A percentile compares a stretch with the other conserved stretches of the same genome.
Evolutionary conservation across 1,140 invertebrate species (phyloP).

Genomic region (Samia ricini): DNA sequence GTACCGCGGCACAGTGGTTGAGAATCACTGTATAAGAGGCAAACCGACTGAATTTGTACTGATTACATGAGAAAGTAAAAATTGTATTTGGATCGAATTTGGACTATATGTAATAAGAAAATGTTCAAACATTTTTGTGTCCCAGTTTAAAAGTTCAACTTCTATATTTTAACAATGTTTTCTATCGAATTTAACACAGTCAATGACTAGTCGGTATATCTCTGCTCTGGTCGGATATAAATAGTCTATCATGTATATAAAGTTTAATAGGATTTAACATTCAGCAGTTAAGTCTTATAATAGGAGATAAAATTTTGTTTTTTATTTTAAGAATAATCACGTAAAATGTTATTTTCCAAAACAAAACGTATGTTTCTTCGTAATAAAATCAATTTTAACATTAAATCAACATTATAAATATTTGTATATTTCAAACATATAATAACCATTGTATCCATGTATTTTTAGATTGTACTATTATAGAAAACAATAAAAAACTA

Average conservation of each 20-base stretch:
- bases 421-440: constrained; percentile 64
- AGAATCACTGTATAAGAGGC: no score
- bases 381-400: constrained; percentile 67
- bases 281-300: neutral
- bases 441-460: constrained; percentile 44
- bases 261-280: neutral
- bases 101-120: no score
- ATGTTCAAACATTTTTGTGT: no score
- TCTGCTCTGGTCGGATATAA: neutral
- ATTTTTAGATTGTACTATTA: constrained; percentile 27
- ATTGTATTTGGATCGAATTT: no score
- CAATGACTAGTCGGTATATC: neutral
- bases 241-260: neutral
- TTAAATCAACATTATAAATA: constrained; percentile 61
- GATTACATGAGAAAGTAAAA: no score
- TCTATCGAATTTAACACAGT: neutral
- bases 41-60: no score
- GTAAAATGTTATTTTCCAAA: constrained; percentile 22
- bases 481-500: constrained; percentile 31
- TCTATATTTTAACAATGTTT: neutral
- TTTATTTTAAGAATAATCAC: constrained; percentile 19
- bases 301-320: neutral
- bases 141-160: no score
- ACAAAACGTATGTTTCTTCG: constrained; percentile 30
- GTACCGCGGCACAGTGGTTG: no score